Evolutionary conservation across 2,113 vertebrate species (phyloP).

Genomic region (Mormyrus lacerda): DNA sequence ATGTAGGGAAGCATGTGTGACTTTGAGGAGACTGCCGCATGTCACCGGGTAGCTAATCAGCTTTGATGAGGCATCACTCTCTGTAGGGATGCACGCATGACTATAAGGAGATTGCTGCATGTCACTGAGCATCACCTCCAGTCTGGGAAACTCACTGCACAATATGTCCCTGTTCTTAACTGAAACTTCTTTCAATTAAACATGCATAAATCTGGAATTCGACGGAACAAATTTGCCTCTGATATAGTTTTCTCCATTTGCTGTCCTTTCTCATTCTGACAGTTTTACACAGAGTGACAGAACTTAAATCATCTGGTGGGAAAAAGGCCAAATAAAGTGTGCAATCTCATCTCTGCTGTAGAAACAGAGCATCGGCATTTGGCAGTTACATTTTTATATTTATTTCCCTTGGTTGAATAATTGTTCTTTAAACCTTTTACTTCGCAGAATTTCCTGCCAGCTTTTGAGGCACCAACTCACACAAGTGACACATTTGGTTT

Average conservation of each 20-base stretch:
- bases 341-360: neutral
- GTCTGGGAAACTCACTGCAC: neutral
- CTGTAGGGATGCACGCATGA: neutral
- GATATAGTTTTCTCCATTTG: neutral
- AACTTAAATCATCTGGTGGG: neutral
- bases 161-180: neutral
- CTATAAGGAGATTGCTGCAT: neutral
- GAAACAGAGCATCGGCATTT: neutral
- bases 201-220: neutral
- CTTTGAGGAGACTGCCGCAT: neutral
- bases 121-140: neutral
- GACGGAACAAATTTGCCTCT: neutral
- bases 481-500: neutral
- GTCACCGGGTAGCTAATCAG: too few relatives aligned
- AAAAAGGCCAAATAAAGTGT: neutral
- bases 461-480: neutral
- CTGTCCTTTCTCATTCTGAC: conserved; percentile 10
- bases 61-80: too few relatives aligned
- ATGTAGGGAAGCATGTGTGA: neutral
- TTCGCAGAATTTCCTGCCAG: neutral
- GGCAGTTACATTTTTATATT: neutral
- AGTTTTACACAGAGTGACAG: neutral
- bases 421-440: neutral
- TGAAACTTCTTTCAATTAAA: neutral
- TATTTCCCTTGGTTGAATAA: neutral